Conservation (phyloP, 2,888 invertebrate genomes). For the Minunthozetes semirufus region DNA sequence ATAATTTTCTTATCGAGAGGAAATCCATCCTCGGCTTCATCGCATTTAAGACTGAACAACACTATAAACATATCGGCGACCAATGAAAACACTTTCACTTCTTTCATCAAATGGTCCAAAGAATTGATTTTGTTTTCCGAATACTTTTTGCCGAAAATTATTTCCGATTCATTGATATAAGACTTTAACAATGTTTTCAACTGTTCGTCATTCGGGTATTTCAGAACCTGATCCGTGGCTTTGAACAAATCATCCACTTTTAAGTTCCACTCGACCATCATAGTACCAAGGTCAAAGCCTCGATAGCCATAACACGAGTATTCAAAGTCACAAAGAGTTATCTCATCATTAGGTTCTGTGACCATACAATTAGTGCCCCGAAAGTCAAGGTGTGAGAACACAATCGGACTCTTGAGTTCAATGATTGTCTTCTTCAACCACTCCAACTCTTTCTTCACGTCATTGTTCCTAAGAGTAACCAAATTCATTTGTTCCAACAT, state of each 20-base stretch:
- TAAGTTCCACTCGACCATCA: conserved; percentile 8
- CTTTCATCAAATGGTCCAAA: neutral
- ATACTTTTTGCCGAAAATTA: neutral
- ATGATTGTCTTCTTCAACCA: neutral
- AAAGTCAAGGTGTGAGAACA: conserved; percentile 29
- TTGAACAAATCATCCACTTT: neutral
- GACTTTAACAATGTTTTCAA: neutral
- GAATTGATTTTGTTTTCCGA: neutral
- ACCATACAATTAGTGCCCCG: conserved; percentile 30
- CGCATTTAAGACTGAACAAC: no score
- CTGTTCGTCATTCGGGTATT: neutral
- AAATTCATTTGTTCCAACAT: conserved; percentile 9
- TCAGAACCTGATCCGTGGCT: neutral
- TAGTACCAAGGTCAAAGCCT: conserved; percentile 18
- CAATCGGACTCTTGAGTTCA: neutral
- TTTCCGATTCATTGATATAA: neutral
- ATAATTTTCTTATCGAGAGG: no score
- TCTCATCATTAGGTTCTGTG: conserved; percentile 50
- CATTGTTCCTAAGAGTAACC: neutral
- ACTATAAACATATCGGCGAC: neutral
- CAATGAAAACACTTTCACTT: neutral
- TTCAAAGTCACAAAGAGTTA: conserved; percentile 21
- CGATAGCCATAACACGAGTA: conserved; percentile 28
- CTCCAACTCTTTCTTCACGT: conserved; percentile 22
- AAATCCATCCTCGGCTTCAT: no score